Evolutionary conservation across 1,140 invertebrate genomes (phyloP), one percentile per base, ranked within the genome.

Genomic region (Papilio aristodemus): DNA sequence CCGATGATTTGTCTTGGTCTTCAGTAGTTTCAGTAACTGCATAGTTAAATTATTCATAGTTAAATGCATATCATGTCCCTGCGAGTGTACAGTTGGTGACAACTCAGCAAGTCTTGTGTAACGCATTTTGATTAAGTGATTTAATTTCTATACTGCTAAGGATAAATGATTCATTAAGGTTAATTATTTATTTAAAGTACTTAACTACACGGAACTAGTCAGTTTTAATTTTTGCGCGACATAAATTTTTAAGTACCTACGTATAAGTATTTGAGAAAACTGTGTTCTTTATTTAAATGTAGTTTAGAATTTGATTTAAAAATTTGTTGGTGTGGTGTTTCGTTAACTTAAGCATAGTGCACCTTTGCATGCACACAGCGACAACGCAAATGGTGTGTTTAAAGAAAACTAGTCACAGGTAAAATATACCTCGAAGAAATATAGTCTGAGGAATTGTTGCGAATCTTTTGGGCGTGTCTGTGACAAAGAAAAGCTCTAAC

Each of bases 131-230:
- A 83, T 76, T 87, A 85, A 83, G 78, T 87, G 84, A 78, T 81
- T 84, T 85, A 85, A 81, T 85, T 84, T 87, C 77, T 86, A 78
- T 86, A 86, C 74, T 77, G 71, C 63, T 91, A 90, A 90, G 87
- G 79, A 84, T 88, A 89, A 89, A 90, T 89, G 79, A 84, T 86
- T 87, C 79, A 81, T 81, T 86, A 90, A 85, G 75, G 80, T 76
- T 86, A 83, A 88, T 90, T 85, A 87, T 91, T 91, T 91, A 91
- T 91, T 89, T 84, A 87, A 91, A 87, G 90, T 92, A 92, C 91
- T 92, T 92, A 92, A 91, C 84, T 90, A 91, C 86, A 91, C 85
- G 86, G 84, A 88, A 90, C 91, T 92, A 92, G 91, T 92, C 91
- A 92, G 85, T 90, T 91, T 89, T 90, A 87, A 88, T 88, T 88